Conservation (phyloP, 2,888 invertebrate species). For the Anoplius nigerrimus region DNA sequence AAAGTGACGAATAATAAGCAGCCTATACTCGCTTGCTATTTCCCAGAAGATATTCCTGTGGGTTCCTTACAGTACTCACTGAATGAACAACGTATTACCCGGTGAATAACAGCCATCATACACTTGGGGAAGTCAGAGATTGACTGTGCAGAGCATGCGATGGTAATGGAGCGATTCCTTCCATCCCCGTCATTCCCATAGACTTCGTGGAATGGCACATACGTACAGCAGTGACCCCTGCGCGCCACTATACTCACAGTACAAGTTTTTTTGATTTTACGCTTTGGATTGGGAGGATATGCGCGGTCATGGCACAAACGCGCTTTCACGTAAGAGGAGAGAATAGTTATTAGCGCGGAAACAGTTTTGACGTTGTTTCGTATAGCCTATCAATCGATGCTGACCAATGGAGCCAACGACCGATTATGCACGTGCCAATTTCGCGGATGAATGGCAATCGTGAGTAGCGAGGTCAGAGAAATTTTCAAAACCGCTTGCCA, state of each 20-base stretch:
- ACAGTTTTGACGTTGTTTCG: too few relatives aligned
- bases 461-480: too few relatives aligned
- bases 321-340: too few relatives aligned
- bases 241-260: not conserved
- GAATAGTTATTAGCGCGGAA: too few relatives aligned
- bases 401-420: too few relatives aligned
- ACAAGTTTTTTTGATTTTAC: too few relatives aligned
- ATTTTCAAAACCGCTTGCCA: too few relatives aligned
- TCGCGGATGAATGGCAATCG: too few relatives aligned
- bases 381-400: too few relatives aligned
- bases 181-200: slow-evolving; percentile 23
- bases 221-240: slow-evolving; percentile 22
- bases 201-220: too few relatives aligned
- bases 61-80: not conserved
- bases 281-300: not conserved
- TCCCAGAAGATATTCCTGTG: slow-evolving; percentile 37
- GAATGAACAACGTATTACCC: slow-evolving; percentile 41
- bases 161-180: slow-evolving; percentile 49
- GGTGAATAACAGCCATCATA: slow-evolving; percentile 40
- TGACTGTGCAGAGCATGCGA: slow-evolving; percentile 12
- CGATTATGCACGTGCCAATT: too few relatives aligned
- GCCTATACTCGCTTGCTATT: slow-evolving; percentile 35
- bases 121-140: not conserved
- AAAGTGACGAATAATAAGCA: slow-evolving; percentile 53
- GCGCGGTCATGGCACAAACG: too few relatives aligned